A percentile compares a stretch with the other conserved stretches of the same genome.
These are phyloP conservation scores for Petrocephalus schoutedeni DNA, from an alignment of 2,797 vertebrate species.

Conservation along the genomic window DNA sequence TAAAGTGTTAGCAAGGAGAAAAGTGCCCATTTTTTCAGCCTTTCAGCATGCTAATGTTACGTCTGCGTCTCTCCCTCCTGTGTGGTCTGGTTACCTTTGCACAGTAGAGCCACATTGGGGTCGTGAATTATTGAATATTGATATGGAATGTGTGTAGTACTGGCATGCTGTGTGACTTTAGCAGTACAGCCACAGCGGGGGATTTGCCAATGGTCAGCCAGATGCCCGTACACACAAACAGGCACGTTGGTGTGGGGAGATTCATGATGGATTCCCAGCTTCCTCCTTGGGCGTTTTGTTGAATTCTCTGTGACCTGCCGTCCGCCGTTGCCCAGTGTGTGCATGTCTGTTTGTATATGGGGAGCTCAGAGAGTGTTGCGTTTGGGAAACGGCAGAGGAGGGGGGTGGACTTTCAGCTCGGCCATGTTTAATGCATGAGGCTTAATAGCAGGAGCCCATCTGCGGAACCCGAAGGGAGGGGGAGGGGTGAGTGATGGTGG, in stretches of 20 bases:
- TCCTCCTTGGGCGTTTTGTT: background rate
- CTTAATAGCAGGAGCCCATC: conserved; percentile 7
- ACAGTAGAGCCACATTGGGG: background rate
- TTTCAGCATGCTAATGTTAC: background rate
- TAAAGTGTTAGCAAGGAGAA: background rate
- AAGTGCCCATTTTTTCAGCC: background rate
- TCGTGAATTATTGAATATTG: background rate
- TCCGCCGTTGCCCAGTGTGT: background rate
- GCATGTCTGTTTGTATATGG: background rate
- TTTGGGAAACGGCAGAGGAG: background rate
- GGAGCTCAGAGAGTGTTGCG: background rate
- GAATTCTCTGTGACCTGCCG: background rate
- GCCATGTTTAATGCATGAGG: conserved; percentile 14
- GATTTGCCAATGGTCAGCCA: background rate
- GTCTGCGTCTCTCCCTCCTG: background rate
- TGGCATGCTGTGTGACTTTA: background rate
- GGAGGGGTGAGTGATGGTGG: background rate
- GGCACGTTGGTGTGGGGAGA: background rate
- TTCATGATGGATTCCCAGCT: background rate
- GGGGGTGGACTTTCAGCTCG: background rate
- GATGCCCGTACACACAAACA: background rate
- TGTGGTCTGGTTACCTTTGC: background rate
- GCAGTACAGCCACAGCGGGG: background rate
- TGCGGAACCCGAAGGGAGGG: background rate
- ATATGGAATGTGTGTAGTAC: background rate